phyloP scores from a whole-genome alignment of 2,888 invertebrate genomes.

The Hanleya hanleyi region DNA sequence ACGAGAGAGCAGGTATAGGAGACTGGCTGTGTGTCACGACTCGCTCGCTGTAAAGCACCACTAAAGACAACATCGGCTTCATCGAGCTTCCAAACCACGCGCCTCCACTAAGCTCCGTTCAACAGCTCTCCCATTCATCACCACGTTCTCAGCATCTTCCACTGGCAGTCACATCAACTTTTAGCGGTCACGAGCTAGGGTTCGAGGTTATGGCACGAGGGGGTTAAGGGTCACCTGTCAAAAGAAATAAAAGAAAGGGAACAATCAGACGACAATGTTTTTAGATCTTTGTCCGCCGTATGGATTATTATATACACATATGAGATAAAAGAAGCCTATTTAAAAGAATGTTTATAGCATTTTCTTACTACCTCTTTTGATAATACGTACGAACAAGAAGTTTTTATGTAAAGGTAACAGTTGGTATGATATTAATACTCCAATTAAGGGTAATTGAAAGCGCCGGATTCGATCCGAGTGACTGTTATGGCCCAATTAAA shows the following conservation, averaged over 20 bases:
- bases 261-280: background rate
- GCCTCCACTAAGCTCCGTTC: background rate
- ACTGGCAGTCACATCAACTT: background rate
- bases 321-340: background rate
- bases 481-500: too few species aligned
- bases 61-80: background rate
- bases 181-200: background rate
- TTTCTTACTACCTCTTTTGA: too few species aligned
- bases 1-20: background rate
- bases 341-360: too few species aligned
- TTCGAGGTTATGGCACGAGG: background rate
- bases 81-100: conserved; percentile 3
- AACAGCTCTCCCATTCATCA: conserved; percentile 3
- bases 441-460: too few species aligned
- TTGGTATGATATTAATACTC: too few species aligned
- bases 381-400: too few species aligned
- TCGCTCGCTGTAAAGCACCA: background rate
- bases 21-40: background rate
- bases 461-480: too few species aligned
- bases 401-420: too few species aligned
- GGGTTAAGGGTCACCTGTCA: background rate
- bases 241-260: background rate
- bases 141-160: background rate
- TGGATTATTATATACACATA: background rate
- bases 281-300: background rate